Evolutionary conservation across 2,888 invertebrate species (phyloP), one percentile per base, ranked within the genome.

Genomic region (Cyclophora punctaria): DNA sequence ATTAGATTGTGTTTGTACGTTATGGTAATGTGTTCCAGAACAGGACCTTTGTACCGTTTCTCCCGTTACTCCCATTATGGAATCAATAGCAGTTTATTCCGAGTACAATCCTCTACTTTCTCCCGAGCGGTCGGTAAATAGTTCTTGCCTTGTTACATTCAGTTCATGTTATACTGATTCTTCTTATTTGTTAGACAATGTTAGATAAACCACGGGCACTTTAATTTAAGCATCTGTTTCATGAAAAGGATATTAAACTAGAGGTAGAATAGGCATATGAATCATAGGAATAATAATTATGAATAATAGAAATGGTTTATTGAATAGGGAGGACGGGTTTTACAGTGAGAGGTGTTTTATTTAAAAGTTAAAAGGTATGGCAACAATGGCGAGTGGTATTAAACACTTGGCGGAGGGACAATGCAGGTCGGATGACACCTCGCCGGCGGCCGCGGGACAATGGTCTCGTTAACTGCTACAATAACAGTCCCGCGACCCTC

Each of bases 381-480:
- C 61, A 70, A 75, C 74, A 79, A 77, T 71, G 62, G 68, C 55
- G 63, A 63, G 61, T 68, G 66, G 68, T 76, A 77, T 77, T 69
- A 76, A 80, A 78, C 76, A 79, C 66, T 74, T 71, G 67, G 64
- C 60, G 57, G 67, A 58, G 63, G 59, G 70, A 85, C 83, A 83
- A 81, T 83, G 75, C 68, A 64, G 70, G 64, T 74, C 66, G 66
- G 71, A 76, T 78, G 80, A 75, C 80, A 79, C 78, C 75, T 68
- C 20, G 20, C 68, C 59, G 62, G 58, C 67, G 62, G 64, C 70
- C 60, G 62, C 71, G 51, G 73, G 78, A 85, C 83, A 85, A 85
- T 80, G 66, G 78, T 60, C 70, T 83, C 80, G 80, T 84, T 84
- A 80, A 73, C 66, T 72, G 68, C 67, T 76, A 83, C 81, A 82